Evolutionary conservation across 2,888 invertebrate species (phyloP), one percentile per base, ranked within the genome.

Genomic region (Scelioninae gen. 1): DNA sequence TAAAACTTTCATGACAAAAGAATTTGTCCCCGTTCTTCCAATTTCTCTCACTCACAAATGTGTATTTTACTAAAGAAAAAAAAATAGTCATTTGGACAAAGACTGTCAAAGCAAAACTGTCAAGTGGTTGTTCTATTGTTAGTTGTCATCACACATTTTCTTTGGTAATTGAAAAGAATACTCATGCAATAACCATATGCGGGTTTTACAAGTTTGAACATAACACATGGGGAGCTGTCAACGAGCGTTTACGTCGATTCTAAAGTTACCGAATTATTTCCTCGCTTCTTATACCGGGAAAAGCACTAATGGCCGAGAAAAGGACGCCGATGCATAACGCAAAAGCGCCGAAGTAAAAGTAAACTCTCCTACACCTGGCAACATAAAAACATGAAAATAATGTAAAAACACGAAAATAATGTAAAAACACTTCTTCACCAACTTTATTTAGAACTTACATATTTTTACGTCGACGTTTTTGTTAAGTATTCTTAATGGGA

Each of bases 251-350:
- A 49, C 49, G 49, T 71, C 32, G 62, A 72, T 62, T 62, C 72
- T 72, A 72, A 72, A 72, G 51, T 72, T 72, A 62, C 62, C 62
- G 43, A 62, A 72, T 72, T 72, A 72, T 72, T 62, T 72, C 53
- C 62, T 60, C 49, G 58, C 68, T 43, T 45, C 45, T 55, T 31
- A n/a, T 68, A 45, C 43, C 45, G 49, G 66, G 58, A 60, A 71
- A 71, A 71, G 58, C 71, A 60, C 60, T 71, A 71, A 71, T 71
- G 49, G 51, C 71, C 60, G 71, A 71, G 71, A 49, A 49, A 71
- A 71, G 69, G 45, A 56, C 68, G 63, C n/a, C n/a, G n/a, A n/a
- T n/a, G n/a, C n/a, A n/a, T 34, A 34, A 47, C 49, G 34, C 15
- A 15, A n/a, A 23, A 40, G 38, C 51, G 10, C 63, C 63, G 13